Evolutionary conservation across 2,797 vertebrate genomes (phyloP).

Genomic region (Enteromius unitaeniatus): DNA sequence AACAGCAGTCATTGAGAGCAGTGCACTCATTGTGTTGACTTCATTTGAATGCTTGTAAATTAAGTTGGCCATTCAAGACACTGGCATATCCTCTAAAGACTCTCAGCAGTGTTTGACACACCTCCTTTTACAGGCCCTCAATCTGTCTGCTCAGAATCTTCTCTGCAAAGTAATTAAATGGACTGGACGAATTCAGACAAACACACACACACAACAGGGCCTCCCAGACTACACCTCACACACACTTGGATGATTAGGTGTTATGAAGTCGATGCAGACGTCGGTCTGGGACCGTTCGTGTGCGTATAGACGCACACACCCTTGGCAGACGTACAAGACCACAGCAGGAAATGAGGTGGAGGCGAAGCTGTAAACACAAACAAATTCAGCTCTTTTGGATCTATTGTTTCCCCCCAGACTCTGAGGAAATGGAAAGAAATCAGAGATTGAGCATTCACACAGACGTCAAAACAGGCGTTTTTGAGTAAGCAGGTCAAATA

Average conservation of each 20-base stretch:
- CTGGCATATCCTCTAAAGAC: slow-evolving; percentile 49
- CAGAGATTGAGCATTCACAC: slow-evolving; percentile 68
- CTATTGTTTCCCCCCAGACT: slow-evolving; percentile 63
- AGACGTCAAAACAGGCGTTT: slow-evolving; percentile 60
- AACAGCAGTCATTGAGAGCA: not conserved
- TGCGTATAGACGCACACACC: slow-evolving; percentile 35
- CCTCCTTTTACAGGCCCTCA: slow-evolving; percentile 49
- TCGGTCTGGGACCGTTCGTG: slow-evolving; percentile 12
- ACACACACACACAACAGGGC: slow-evolving; percentile 29
- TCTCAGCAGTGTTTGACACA: slow-evolving; percentile 45
- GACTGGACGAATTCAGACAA: not conserved
- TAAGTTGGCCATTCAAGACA: slow-evolving; percentile 49
- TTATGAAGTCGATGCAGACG: slow-evolving; percentile 42
- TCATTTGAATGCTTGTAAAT: slow-evolving; percentile 60
- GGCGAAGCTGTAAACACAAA: slow-evolving; percentile 59
- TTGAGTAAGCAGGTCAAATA: slow-evolving; percentile 56
- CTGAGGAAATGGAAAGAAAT: slow-evolving; percentile 64
- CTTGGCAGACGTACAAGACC: slow-evolving; percentile 27
- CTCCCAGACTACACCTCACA: slow-evolving; percentile 33
- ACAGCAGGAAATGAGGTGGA: slow-evolving; percentile 58
- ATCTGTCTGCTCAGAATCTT: slow-evolving; percentile 48
- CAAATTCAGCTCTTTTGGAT: slow-evolving; percentile 63
- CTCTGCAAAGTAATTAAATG: slow-evolving; percentile 8
- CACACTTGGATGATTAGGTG: slow-evolving; percentile 37
- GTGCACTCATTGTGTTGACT: slow-evolving; percentile 37